Conservation (phyloP, 2,888 invertebrate genomes). For the Bursaphelenchus okinawaensis region DNA sequence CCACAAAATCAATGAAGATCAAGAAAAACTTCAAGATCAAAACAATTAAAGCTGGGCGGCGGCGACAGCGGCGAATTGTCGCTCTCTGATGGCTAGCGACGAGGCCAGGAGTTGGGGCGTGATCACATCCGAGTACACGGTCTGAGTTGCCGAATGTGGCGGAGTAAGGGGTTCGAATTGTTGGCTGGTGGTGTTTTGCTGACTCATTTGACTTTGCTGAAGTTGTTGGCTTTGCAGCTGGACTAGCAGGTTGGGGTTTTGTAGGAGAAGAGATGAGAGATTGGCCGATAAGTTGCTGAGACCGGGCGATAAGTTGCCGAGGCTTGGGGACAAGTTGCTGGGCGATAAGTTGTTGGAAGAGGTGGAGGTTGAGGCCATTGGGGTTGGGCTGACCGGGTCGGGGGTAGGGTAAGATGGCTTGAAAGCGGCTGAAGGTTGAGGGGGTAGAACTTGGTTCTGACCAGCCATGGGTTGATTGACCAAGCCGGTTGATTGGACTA, state of each 20-base stretch:
- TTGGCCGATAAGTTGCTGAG: slow-evolving; percentile 5
- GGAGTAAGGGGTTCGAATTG: neutral
- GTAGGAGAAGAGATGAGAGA: slow-evolving; percentile 17
- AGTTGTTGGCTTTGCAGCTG: slow-evolving; percentile 13
- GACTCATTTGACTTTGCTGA: too few species aligned
- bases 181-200: too few species aligned
- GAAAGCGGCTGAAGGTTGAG: neutral
- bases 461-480: too few species aligned
- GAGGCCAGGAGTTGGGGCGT: slow-evolving; percentile 18
- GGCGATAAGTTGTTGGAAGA: too few species aligned
- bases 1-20: neutral
- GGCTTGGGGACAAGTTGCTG: too few species aligned
- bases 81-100: slow-evolving; percentile 18
- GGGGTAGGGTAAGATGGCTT: slow-evolving; percentile 1
- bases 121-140: slow-evolving; percentile 5
- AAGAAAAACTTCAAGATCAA: neutral
- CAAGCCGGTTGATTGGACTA: too few species aligned
- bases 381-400: neutral
- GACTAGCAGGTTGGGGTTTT: slow-evolving; percentile 11
- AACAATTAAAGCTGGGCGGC: neutral
- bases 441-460: neutral
- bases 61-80: slow-evolving; percentile 15
- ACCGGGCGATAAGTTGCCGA: neutral
- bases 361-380: neutral
- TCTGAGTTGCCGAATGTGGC: neutral